Evolutionary conservation across 2,797 vertebrate genomes (phyloP), one percentile per base, ranked within the genome.

Genomic region (Tinamus major): DNA sequence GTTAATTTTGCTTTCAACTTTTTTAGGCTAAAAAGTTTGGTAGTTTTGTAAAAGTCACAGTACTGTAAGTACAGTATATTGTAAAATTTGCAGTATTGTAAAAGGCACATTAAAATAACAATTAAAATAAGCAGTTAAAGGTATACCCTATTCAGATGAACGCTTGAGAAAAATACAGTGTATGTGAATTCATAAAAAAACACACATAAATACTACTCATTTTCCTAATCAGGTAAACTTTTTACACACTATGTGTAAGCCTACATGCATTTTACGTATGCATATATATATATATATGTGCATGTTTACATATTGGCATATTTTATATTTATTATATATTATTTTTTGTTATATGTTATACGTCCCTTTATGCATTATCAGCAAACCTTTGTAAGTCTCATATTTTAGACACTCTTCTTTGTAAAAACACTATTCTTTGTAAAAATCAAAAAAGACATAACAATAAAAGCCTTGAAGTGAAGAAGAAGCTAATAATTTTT

Each of bases 201-300:
- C 18, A 2, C 18, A 31, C 48, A n/a, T 46, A 35, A 62, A 0
- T 0, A 27, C 8, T 42, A 17, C 7, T 46, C 7, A 46, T 70
- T 80, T 78, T 65, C 9, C 14, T 27, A 21, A 62, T 44, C 10
- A 80, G 7, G 9, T 84, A 70, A 65, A 0, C 0, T 56, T 80
- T 74, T 27, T 3, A 59, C n/a, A 15, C 2, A 13, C 20, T 58
- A 58, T 58, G 20, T 21, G n/a, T 51, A 26, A 51, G 26, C 49
- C 23, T 26, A 26, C 24, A 51, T 26, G 13, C 24, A 7, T 26
- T 51, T 42, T 42, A 42, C 15, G 41, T 42, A 11, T 42, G 41
- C 15, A 49, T 49, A 51, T 51, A 24, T 49, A 49, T 49, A 49
- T 48, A 12, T 49, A 24, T 11, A 24, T 24, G 11, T 49, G 48